Evolutionary conservation across 1,140 invertebrate genomes (phyloP).

Genomic region (Heliconius eleuchia): DNA sequence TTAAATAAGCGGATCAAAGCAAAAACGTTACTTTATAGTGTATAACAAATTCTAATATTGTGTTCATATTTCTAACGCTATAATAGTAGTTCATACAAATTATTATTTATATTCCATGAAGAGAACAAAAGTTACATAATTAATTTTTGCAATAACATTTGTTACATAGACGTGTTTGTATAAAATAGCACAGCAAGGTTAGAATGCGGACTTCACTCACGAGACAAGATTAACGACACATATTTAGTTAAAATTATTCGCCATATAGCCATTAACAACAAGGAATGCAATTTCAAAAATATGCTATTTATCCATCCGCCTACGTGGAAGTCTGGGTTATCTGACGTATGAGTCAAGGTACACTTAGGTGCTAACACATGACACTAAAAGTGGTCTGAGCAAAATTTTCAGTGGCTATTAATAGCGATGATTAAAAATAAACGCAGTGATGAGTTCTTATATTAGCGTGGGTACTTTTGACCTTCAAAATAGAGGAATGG

Average conservation of each 20-base stretch:
- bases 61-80: neutral
- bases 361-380: constrained; percentile 22
- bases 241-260: constrained; percentile 25
- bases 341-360: constrained; percentile 38
- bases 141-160: neutral
- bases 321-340: constrained; percentile 35
- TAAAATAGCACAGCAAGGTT: neutral
- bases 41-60: neutral
- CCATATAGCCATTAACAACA: constrained; percentile 21
- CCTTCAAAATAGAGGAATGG: constrained; percentile 60
- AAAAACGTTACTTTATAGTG: neutral
- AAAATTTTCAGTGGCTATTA: constrained; percentile 58
- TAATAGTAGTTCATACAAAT: neutral
- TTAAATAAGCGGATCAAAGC: neutral
- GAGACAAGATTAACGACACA: constrained; percentile 15
- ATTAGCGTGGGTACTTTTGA: constrained; percentile 58
- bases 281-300: constrained; percentile 34
- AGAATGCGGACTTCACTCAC: constrained; percentile 34
- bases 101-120: neutral
- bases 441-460: constrained; percentile 53
- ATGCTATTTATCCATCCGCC: constrained; percentile 31
- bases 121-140: neutral
- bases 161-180: neutral
- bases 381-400: constrained; percentile 52
- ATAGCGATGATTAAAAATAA: constrained; percentile 70